A percentile compares a stretch with the other conserved stretches of the same genome.
These are phyloP conservation scores for Neotoxoptera formosana DNA, from an alignment of 1,140 invertebrate genomes.

Conservation along the genomic window DNA sequence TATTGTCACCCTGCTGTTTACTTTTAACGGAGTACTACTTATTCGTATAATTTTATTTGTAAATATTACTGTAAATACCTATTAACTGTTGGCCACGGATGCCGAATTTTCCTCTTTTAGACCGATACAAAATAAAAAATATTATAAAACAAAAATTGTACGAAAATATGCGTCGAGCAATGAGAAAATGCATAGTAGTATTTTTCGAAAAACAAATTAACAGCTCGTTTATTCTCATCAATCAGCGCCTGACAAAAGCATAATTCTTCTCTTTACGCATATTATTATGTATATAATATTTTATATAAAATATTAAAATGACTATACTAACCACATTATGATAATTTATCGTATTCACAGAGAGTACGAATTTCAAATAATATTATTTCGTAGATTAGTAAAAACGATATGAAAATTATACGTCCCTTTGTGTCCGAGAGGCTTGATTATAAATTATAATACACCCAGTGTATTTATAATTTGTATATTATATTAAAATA, in stretches of 20 bases:
- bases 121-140: too few relatives aligned
- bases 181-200: background rate
- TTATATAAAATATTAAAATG: background rate
- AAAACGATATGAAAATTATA: background rate
- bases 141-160: background rate
- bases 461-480: background rate
- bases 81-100: too few relatives aligned
- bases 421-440: background rate
- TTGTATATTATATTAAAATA: slow-evolving; percentile 15
- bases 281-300: too few relatives aligned
- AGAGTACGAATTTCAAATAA: background rate
- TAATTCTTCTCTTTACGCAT: background rate
- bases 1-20: too few relatives aligned
- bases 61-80: too few relatives aligned
- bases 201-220: background rate
- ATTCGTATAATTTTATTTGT: too few relatives aligned
- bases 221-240: background rate
- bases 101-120: too few relatives aligned
- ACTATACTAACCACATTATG: background rate
- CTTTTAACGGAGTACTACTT: too few relatives aligned
- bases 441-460: slow-evolving; percentile 20
- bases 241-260: background rate
- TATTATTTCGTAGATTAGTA: slow-evolving; percentile 1
- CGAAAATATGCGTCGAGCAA: background rate
- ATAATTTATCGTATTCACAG: background rate